Percentiles rank a stretch among this genome's conserved stretches.
These are phyloP conservation scores for Philotrypesis tridentata DNA, from an alignment of 1,140 invertebrate species.

Conservation along the genomic window DNA sequence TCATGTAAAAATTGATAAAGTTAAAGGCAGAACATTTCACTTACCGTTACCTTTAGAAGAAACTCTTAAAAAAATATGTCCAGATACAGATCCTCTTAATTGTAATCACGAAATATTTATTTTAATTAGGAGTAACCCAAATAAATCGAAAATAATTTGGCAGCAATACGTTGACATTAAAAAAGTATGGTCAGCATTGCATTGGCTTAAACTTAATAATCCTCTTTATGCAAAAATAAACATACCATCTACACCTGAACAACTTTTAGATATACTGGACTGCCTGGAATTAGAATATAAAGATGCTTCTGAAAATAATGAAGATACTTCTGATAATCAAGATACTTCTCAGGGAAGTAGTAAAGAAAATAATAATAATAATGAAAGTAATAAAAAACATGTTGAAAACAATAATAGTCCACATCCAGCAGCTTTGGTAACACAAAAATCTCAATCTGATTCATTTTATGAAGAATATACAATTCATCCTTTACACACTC, in stretches of 20 bases:
- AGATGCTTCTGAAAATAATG: no score
- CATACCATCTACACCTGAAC: slow-evolving; percentile 39
- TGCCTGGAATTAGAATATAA: not conserved
- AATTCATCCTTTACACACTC: not conserved
- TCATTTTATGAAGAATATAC: not conserved
- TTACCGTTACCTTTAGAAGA: slow-evolving; percentile 60
- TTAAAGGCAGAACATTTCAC: slow-evolving; percentile 62
- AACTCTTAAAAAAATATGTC: no score
- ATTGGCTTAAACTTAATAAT: slow-evolving; percentile 14
- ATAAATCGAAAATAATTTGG: not conserved
- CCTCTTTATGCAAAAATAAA: slow-evolving; percentile 51
- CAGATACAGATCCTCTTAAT: slow-evolving; percentile 11
- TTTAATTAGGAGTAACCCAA: slow-evolving; percentile 47
- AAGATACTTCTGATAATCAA: not conserved
- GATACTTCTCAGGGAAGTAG: no score
- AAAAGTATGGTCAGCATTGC: slow-evolving; percentile 14
- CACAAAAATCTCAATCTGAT: not conserved
- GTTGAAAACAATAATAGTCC: no score
- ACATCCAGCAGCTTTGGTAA: no score
- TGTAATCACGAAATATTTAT: slow-evolving; percentile 33
- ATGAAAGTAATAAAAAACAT: not conserved
- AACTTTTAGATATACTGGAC: no score
- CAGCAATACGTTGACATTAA: slow-evolving; percentile 41
- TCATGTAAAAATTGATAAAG: slow-evolving; percentile 55
- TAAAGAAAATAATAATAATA: not conserved